A percentile compares a stretch with the other conserved stretches of the same genome.
phyloP scores from a whole-genome alignment of 1,140 invertebrate species.

The Drosophila pseudoobscura region DNA sequence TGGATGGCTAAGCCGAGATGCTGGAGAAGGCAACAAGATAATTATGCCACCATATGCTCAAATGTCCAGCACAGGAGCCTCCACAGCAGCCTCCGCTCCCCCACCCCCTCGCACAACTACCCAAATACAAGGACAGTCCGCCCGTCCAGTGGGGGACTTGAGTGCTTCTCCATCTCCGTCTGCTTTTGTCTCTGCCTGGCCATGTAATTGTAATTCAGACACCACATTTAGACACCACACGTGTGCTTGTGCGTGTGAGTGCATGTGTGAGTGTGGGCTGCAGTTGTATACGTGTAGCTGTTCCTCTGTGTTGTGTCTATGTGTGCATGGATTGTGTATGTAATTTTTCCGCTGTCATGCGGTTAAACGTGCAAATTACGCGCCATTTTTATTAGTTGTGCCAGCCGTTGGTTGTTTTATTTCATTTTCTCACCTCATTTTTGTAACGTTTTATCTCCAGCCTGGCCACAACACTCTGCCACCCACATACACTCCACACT shows the following conservation, averaged over 20 bases:
- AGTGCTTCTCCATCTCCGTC: constrained; percentile 31
- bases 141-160: constrained; percentile 32
- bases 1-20: constrained; percentile 58
- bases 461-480: constrained; percentile 9
- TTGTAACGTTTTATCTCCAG: constrained; percentile 65
- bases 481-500: constrained; percentile 4
- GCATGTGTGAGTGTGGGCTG: constrained; percentile 5
- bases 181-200: constrained; percentile 10
- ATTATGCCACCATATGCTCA: constrained; percentile 73
- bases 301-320: neutral
- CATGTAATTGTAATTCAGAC: constrained; percentile 76
- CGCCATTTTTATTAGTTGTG: constrained; percentile 67
- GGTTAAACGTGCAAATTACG: constrained; percentile 77
- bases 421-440: constrained; percentile 74
- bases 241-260: constrained; percentile 19
- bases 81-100: constrained; percentile 13
- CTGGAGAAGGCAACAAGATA: constrained; percentile 70
- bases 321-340: constrained; percentile 38
- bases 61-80: constrained; percentile 59
- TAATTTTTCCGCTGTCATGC: constrained; percentile 70
- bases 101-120: neutral
- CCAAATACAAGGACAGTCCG: constrained; percentile 44
- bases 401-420: constrained; percentile 69
- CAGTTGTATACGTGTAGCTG: neutral
- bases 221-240: constrained; percentile 25